phyloP scores from a whole-genome alignment of 2,888 invertebrate genomes.

The Thecocarcelia acutangulata region DNA sequence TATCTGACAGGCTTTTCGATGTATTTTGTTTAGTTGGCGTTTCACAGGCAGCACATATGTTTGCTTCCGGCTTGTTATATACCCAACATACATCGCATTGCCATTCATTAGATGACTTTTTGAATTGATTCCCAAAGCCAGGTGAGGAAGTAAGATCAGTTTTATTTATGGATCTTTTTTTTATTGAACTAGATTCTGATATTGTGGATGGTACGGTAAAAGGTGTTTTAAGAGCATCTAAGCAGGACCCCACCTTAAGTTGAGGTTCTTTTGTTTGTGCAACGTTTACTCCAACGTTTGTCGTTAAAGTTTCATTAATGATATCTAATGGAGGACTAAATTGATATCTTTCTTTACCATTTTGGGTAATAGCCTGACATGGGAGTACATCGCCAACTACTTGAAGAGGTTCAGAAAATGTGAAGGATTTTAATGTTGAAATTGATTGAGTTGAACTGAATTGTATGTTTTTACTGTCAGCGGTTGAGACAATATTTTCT shows the following conservation, averaged over 20 bases:
- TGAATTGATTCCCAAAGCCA: conserved; percentile 81
- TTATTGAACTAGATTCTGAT: background rate
- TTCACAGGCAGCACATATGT: conserved; percentile 83
- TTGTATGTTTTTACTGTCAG: conserved; percentile 11
- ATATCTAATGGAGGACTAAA: conserved; percentile 83
- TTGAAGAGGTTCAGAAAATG: conserved; percentile 82
- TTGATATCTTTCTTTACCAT: conserved; percentile 82
- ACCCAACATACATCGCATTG: conserved; percentile 86
- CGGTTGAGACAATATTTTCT: background rate
- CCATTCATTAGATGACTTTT: conserved; percentile 84
- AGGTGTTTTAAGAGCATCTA: conserved; percentile 78
- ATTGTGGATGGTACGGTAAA: conserved; percentile 45
- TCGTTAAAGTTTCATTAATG: conserved; percentile 2
- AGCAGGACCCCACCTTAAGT: conserved; percentile 81
- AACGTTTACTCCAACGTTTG: background rate
- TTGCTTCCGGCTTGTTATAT: conserved; percentile 82
- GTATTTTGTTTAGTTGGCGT: conserved; percentile 77
- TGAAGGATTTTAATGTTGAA: conserved; percentile 73
- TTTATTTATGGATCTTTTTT: conserved; percentile 10
- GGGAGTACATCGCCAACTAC: conserved; percentile 75
- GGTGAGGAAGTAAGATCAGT: conserved; percentile 20
- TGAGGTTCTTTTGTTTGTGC: conserved; percentile 70
- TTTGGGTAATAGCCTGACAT: conserved; percentile 81
- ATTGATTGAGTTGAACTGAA: conserved; percentile 10
- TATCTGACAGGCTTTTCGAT: conserved; percentile 11